phyloP scores from a whole-genome alignment of 2,113 vertebrate species.

The Isurus oxyrinchus region DNA sequence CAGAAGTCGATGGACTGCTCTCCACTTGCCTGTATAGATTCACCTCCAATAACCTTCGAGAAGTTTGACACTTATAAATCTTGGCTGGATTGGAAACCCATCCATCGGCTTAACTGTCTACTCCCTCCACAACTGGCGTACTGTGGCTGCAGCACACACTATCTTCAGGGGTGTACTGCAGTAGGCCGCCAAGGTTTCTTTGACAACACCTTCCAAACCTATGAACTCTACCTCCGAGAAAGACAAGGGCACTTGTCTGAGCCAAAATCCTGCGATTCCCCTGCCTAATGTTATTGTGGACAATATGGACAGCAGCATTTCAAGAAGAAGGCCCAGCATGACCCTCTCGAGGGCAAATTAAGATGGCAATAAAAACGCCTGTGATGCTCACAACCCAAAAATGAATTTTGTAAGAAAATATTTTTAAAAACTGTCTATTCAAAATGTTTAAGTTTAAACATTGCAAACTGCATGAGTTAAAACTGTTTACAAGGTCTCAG shows the following conservation, averaged over 20 bases:
- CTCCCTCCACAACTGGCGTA: too few relatives aligned
- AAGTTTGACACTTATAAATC: neutral
- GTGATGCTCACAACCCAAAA: neutral
- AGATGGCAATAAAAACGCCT: neutral
- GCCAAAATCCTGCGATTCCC: neutral
- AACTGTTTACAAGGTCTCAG: neutral
- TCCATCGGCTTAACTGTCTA: neutral
- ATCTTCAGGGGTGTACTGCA: neutral
- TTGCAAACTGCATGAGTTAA: neutral
- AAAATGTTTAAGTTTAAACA: neutral
- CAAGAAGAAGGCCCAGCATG: neutral
- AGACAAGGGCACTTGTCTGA: neutral
- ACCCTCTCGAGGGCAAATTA: neutral
- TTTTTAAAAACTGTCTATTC: neutral
- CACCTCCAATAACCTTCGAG: neutral
- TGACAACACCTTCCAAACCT: neutral
- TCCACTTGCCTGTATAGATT: too few relatives aligned
- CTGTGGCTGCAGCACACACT: too few relatives aligned
- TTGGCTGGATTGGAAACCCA: neutral
- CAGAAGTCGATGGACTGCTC: neutral
- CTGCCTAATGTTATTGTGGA: neutral
- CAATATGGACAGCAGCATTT: neutral
- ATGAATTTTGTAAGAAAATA: neutral
- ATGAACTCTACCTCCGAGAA: neutral
- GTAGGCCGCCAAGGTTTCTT: neutral